Evolutionary conservation across 2,888 invertebrate species (phyloP), one percentile per base, ranked within the genome.

Genomic region (Idaea dimidiata): DNA sequence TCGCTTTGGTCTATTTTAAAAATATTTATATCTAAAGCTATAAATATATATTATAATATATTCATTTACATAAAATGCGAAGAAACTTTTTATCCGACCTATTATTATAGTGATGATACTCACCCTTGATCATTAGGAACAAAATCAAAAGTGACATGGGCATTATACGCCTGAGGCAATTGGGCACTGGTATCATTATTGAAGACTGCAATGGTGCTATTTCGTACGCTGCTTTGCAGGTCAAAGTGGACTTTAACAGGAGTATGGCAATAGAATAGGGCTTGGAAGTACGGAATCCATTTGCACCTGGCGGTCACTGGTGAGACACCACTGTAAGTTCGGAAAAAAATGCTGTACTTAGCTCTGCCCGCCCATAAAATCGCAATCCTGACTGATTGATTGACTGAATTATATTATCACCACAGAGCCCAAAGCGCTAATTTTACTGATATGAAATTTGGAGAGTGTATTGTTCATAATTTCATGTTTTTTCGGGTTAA

Each of bases 211-310:
- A 89, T 58, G 0, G 80, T 82, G 24, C 82, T 79, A 55, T 82
- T 74, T 1, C 75, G 74, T 0, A 87, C 57, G 7, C 72, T 75
- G 61, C 89, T 84, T 7, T 81, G 81, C 0, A 91, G 62, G 69
- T 88, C 87, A 43, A 92, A 81, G 66, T 91, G 89, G 0, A 89
- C 88, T 69, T 88, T 88, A 0, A 88, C 88, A 0, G 76, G 75
- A 0, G 70, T 70, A 57, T 92, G 91, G 60, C 91, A 89, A 65
- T 75, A 83, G 62, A 89, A 91, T 0, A 87, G 79, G 33, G 82
- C 88, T 84, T 72, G 89, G 59, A 91, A 91, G 60, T 81, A 88
- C 0, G 92, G 91, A 0, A 92, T 75, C 91, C 91, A 92, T 61
- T 80, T 84, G 78, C 88, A 87, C 57, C 74, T 79, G 0, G 83